phyloP scores from a whole-genome alignment of 2,113 vertebrate genomes.

The Petroica traversi region DNA sequence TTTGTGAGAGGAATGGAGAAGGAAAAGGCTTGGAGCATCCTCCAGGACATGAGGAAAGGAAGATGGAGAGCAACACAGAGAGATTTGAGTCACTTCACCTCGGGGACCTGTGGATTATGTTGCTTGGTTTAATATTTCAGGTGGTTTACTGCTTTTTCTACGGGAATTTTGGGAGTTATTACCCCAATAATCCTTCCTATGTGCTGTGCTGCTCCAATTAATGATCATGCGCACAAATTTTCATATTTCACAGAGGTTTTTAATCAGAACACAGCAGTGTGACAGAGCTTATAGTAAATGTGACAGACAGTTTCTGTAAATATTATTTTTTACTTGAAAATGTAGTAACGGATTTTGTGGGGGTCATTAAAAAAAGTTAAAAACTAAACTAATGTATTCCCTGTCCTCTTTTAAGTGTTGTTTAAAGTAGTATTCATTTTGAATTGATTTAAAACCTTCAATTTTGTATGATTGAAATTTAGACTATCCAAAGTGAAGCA shows the following conservation, averaged over 20 bases:
- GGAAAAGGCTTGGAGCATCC: not conserved
- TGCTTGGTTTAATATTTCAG: not conserved
- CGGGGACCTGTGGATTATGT: not conserved
- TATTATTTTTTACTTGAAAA: not conserved
- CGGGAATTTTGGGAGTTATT: not conserved
- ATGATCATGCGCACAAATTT: not conserved
- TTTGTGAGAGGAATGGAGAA: not conserved
- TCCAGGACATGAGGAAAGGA: not conserved
- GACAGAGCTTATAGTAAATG: slow-evolving; percentile 11
- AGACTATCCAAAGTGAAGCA: not conserved
- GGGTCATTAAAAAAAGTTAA: not conserved
- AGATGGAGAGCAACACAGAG: not conserved
- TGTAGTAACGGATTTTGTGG: not conserved
- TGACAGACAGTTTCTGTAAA: not conserved
- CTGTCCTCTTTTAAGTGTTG: not conserved
- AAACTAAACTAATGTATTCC: not conserved
- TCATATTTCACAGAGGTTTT: slow-evolving; percentile 37
- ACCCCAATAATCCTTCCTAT: not conserved
- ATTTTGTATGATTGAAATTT: not conserved
- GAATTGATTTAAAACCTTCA: not conserved
- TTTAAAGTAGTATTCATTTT: not conserved
- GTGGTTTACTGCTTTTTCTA: not conserved
- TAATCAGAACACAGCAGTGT: slow-evolving; percentile 49
- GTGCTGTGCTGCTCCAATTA: not conserved
- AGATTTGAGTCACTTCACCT: not conserved